Conservation (phyloP, 2,113 vertebrate genomes). For the Ancistrus triradiatus region DNA sequence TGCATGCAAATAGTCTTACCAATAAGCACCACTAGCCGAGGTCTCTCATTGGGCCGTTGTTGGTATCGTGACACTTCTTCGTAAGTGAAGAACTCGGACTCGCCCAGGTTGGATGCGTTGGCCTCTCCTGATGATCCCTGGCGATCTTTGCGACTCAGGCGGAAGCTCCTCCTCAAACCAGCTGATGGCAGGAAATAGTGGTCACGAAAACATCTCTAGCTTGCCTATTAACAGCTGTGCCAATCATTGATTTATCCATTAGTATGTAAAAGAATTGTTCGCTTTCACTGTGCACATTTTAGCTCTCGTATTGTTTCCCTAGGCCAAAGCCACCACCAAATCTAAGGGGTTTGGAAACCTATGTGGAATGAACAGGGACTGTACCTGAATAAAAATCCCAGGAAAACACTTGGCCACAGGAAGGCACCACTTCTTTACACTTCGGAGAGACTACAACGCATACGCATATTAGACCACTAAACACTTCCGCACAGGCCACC, state of each 20-base stretch:
- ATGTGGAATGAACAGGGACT: slow-evolving; percentile 62
- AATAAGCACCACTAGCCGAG: slow-evolving; percentile 87
- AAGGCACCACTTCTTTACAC: slow-evolving; percentile 77
- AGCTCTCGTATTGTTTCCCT: too few relatives aligned
- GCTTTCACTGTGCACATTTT: too few relatives aligned
- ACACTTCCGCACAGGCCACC: slow-evolving; percentile 44
- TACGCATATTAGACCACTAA: slow-evolving; percentile 73
- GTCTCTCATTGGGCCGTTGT: slow-evolving; percentile 76
- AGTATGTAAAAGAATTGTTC: too few relatives aligned
- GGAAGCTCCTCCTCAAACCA: slow-evolving; percentile 88
- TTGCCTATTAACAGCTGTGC: too few relatives aligned
- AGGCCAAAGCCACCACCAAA: too few relatives aligned
- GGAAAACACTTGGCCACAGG: slow-evolving; percentile 81
- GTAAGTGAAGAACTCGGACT: slow-evolving; percentile 77
- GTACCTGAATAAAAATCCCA: slow-evolving; percentile 80
- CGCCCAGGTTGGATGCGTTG: slow-evolving; percentile 54
- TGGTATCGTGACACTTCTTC: slow-evolving; percentile 93
- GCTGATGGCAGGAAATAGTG: slow-evolving; percentile 60
- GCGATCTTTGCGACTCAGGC: slow-evolving; percentile 84
- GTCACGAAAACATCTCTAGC: too few relatives aligned
- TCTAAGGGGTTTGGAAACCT: slow-evolving; percentile 46
- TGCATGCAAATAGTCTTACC: slow-evolving; percentile 80
- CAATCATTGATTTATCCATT: too few relatives aligned
- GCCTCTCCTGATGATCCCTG: slow-evolving; percentile 68
- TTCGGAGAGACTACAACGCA: slow-evolving; percentile 78